A percentile compares a stretch with the other conserved stretches of the same genome.
These are phyloP conservation scores for Pitangus sulphuratus DNA, from an alignment of 2,797 vertebrate species.

Conservation along the genomic window DNA sequence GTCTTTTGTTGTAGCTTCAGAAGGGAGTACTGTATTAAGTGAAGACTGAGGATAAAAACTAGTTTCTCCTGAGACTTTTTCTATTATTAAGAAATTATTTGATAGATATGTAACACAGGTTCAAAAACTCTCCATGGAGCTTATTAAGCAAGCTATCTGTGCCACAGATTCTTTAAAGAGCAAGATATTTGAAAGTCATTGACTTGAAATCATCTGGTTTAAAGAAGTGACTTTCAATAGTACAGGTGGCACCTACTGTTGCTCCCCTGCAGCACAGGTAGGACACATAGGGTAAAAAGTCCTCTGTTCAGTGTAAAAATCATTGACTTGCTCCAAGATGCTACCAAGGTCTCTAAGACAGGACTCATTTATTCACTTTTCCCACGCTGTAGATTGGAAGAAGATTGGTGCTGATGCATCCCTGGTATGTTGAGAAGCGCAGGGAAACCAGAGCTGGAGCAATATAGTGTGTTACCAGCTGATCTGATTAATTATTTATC, in stretches of 20 bases:
- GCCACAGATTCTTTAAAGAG: neutral
- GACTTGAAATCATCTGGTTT: neutral
- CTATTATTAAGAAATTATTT: neutral
- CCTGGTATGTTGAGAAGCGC: neutral
- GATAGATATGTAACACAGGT: neutral
- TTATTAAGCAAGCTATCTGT: conserved; percentile 38
- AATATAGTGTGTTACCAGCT: neutral
- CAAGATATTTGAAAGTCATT: conserved; percentile 18
- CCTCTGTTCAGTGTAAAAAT: neutral
- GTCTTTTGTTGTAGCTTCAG: neutral
- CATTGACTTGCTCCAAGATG: neutral
- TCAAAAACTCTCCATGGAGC: conserved; percentile 1
- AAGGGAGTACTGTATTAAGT: neutral
- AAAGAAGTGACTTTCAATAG: neutral
- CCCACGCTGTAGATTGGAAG: neutral
- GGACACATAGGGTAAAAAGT: neutral
- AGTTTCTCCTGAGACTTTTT: neutral
- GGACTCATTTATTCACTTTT: neutral
- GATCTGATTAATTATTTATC: conserved; percentile 58
- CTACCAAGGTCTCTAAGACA: neutral
- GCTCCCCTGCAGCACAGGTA: neutral
- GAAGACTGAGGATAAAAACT: conserved; percentile 3
- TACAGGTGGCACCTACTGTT: neutral
- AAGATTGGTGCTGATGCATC: neutral
- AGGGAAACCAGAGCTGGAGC: conserved; percentile 19